Conservation (phyloP, 2,888 invertebrate species). For the Leucophenga maculata region DNA sequence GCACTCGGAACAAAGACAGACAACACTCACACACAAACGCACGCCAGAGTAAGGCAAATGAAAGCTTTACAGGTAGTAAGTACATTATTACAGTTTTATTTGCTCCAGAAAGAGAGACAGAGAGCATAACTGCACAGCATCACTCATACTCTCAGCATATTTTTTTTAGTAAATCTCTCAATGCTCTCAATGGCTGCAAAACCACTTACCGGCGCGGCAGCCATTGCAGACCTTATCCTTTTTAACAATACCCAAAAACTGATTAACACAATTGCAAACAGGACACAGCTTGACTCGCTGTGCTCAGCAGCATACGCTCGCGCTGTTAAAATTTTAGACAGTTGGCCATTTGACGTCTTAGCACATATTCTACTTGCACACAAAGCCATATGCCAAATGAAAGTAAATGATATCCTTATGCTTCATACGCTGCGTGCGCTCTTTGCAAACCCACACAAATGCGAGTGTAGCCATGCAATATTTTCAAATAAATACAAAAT, state of each 20-base stretch:
- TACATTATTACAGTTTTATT: neutral
- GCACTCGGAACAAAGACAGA: constrained; percentile 36
- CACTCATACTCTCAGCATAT: constrained; percentile 10
- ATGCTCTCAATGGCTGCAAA: no score
- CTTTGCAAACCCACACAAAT: no score
- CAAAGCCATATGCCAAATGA: no score
- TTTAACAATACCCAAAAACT: constrained; percentile 41
- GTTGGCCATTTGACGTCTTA: no score
- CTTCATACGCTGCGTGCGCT: no score
- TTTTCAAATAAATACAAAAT: no score
- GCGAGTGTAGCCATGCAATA: no score
- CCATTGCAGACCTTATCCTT: constrained; percentile 35
- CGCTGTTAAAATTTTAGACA: neutral
- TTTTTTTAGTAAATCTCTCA: no score
- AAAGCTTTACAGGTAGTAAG: constrained; percentile 25
- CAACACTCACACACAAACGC: constrained; percentile 42
- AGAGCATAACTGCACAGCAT: constrained; percentile 3
- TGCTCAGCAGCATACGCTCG: constrained; percentile 22
- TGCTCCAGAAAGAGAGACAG: constrained; percentile 25
- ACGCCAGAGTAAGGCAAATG: constrained; percentile 12
- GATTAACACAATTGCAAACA: constrained; percentile 36
- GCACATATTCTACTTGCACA: no score
- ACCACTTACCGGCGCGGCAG: neutral
- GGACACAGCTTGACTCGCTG: neutral
- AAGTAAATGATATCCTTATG: no score